Evolutionary conservation across 2,888 invertebrate species (phyloP).

Genomic region (Mythimna vitellina): DNA sequence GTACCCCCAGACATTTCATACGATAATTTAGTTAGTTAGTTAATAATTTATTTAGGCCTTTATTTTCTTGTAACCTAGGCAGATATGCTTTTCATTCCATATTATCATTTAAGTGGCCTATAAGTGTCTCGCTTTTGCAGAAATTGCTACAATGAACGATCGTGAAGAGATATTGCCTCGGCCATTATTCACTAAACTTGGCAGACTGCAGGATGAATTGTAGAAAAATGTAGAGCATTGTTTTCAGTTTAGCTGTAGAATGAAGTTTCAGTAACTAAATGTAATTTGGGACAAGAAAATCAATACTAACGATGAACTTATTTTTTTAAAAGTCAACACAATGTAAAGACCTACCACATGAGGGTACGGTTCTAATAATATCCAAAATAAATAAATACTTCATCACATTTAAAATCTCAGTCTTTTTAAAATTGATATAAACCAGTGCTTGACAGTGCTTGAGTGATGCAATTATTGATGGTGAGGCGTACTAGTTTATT

Average conservation of each 20-base stretch:
- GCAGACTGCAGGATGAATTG: conserved; percentile 42
- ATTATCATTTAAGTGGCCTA: conserved; percentile 52
- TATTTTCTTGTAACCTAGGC: conserved; percentile 25
- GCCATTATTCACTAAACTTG: conserved; percentile 52
- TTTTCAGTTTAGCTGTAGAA: conserved; percentile 35
- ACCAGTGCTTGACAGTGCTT: no score
- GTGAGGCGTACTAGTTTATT: no score
- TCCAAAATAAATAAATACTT: no score
- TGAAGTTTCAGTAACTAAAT: conserved; percentile 27
- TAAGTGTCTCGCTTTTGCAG: conserved; percentile 50
- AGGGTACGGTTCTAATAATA: no score
- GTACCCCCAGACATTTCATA: no score
- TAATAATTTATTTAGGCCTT: conserved; percentile 15
- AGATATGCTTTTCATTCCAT: conserved; percentile 38
- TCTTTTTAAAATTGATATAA: no score
- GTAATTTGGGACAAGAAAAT: neutral
- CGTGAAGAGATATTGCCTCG: conserved; percentile 44
- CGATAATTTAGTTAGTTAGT: no score
- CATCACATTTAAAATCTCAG: no score
- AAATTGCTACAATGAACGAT: conserved; percentile 50
- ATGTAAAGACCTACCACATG: no score
- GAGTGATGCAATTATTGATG: no score
- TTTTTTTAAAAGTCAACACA: neutral
- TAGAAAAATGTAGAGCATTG: conserved; percentile 48
- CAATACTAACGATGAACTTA: neutral